These are phyloP conservation scores for Loriculus beryllinus DNA, from an alignment of 2,797 vertebrate genomes.

Conservation along the genomic window DNA sequence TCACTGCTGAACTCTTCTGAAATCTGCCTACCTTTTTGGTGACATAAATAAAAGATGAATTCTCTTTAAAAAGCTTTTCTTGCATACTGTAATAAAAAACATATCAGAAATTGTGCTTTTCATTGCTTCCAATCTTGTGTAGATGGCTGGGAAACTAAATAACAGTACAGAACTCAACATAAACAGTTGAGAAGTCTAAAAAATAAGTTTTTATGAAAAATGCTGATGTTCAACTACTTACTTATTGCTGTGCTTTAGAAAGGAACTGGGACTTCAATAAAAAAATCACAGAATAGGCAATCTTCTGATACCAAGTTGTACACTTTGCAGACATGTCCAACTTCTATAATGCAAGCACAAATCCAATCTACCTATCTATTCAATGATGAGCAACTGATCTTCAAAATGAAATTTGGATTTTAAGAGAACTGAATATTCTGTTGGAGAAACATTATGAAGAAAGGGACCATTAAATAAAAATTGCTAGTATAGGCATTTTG, in stretches of 20 bases:
- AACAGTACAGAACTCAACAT: not conserved
- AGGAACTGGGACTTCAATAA: not conserved
- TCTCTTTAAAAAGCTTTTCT: not conserved
- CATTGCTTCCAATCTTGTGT: not conserved
- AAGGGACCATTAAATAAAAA: not conserved
- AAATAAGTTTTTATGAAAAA: not conserved
- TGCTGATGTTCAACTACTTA: not conserved
- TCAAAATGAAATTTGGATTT: not conserved
- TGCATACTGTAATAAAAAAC: not conserved
- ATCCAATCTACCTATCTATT: not conserved
- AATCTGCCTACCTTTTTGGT: constrained; percentile 6
- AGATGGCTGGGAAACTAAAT: not conserved
- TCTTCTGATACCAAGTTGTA: not conserved
- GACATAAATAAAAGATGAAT: not conserved
- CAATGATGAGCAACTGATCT: not conserved
- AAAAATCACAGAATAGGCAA: not conserved
- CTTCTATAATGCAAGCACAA: not conserved
- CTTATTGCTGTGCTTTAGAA: not conserved
- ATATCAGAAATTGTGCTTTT: not conserved
- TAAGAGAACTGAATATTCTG: not conserved
- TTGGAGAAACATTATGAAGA: not conserved
- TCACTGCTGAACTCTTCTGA: not conserved
- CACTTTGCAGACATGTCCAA: not conserved
- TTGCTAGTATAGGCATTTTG: not conserved
- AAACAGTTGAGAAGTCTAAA: not conserved